Percentiles rank a stretch among this genome's conserved stretches.
Evolutionary conservation across 2,888 invertebrate species (phyloP).

Genomic region (Acanthosepion pharaonis): DNA sequence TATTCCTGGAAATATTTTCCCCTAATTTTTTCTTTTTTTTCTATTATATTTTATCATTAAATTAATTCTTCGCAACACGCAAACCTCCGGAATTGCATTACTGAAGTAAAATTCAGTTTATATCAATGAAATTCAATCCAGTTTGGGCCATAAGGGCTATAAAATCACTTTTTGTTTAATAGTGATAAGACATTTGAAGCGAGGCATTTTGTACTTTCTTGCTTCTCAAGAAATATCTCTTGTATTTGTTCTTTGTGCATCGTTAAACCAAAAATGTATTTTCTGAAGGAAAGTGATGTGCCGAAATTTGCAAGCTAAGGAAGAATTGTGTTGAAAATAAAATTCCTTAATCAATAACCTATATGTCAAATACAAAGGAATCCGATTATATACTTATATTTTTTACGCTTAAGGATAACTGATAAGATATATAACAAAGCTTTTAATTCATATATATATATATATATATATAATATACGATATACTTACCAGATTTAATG

Average conservation of each 20-base stretch:
- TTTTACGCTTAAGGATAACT: too few relatives aligned
- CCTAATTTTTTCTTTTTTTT: background rate
- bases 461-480: background rate
- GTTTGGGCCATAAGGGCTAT: background rate
- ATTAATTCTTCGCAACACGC: background rate
- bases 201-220: background rate
- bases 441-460: background rate
- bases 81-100: background rate
- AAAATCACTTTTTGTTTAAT: background rate
- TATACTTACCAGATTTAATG: too few relatives aligned
- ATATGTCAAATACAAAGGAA: background rate
- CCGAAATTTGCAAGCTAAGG: background rate
- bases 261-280: background rate
- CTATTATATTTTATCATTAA: background rate
- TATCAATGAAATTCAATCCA: background rate
- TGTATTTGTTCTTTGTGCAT: background rate
- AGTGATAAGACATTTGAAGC: background rate
- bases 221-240: background rate
- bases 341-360: background rate
- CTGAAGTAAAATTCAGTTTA: background rate
- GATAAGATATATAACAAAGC: background rate
- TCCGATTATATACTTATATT: conserved; percentile 13
- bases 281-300: background rate
- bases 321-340: background rate
- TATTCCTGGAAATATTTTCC: too few relatives aligned